Evolutionary conservation across 2,113 vertebrate species (phyloP).

Genomic region (Oncorhynchus kisutch): DNA sequence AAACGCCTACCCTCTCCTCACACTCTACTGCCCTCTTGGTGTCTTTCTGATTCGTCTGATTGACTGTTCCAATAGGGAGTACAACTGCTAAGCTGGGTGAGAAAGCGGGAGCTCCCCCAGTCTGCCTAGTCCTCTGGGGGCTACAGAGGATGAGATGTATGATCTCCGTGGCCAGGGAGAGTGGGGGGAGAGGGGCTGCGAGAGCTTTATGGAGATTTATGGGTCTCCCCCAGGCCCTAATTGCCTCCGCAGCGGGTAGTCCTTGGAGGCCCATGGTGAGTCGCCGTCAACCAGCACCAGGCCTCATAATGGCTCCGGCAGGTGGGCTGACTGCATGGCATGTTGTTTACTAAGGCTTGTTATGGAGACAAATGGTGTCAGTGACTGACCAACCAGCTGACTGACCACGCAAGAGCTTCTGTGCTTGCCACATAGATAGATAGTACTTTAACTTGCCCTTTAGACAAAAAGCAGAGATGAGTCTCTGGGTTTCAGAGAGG

Average conservation of each 20-base stretch:
- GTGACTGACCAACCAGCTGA: slow-evolving; percentile 30
- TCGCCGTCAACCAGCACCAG: slow-evolving; percentile 39
- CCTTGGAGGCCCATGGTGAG: slow-evolving; percentile 61
- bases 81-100: background rate
- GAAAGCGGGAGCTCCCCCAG: background rate
- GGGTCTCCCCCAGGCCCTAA: slow-evolving; percentile 68
- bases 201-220: slow-evolving; percentile 82
- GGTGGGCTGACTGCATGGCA: slow-evolving; percentile 62
- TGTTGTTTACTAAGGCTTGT: slow-evolving; percentile 63
- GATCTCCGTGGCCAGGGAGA: slow-evolving; percentile 63
- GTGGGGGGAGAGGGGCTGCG: slow-evolving; percentile 31
- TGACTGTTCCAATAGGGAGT: background rate
- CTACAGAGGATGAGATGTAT: slow-evolving; percentile 52
- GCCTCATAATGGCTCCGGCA: slow-evolving; percentile 62
- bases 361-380: slow-evolving; percentile 79
- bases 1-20: background rate
- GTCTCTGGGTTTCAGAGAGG: background rate
- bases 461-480: slow-evolving; percentile 1
- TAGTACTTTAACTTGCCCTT: slow-evolving; percentile 72
- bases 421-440: slow-evolving; percentile 46
- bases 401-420: background rate
- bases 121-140: slow-evolving; percentile 32
- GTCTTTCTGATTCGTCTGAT: background rate
- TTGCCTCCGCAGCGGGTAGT: slow-evolving; percentile 73
- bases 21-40: background rate